Evolutionary conservation across 2,888 invertebrate genomes (phyloP).

Genomic region (Amiota mariae): DNA sequence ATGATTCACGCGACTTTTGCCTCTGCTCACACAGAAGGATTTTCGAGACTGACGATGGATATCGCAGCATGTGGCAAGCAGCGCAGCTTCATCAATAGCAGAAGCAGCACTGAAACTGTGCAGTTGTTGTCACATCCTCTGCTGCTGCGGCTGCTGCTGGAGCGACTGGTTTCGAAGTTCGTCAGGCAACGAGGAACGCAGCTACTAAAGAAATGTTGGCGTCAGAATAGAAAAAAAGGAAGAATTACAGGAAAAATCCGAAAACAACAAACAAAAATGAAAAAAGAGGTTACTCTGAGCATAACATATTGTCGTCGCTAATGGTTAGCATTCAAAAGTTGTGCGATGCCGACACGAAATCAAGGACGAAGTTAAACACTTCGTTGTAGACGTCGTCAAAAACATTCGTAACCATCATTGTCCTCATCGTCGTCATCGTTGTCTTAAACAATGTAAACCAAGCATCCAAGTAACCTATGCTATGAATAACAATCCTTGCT

Average conservation of each 20-base stretch:
- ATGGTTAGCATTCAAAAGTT: slow-evolving; percentile 40
- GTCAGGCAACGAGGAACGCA: not conserved
- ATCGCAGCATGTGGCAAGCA: slow-evolving; percentile 36
- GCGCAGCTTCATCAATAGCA: slow-evolving; percentile 36
- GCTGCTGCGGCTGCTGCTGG: slow-evolving; percentile 23
- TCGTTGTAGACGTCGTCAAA: slow-evolving; percentile 42
- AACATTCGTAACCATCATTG: slow-evolving; percentile 2
- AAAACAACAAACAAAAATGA: slow-evolving; percentile 24
- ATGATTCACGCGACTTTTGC: slow-evolving; percentile 44
- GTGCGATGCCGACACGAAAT: slow-evolving; percentile 43
- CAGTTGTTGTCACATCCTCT: not conserved
- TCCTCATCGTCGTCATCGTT: slow-evolving; percentile 17
- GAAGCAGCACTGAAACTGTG: slow-evolving; percentile 20
- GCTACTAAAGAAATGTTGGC: too few relatives aligned
- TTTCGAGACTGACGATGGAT: slow-evolving; percentile 61
- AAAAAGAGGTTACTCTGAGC: slow-evolving; percentile 33
- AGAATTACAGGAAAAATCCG: slow-evolving; percentile 5
- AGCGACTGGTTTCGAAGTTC: not conserved
- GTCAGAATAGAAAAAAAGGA: not conserved
- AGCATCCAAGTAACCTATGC: too few relatives aligned
- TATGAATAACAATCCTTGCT: too few relatives aligned
- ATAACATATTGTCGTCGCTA: slow-evolving; percentile 59
- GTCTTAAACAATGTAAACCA: not conserved
- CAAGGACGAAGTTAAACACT: slow-evolving; percentile 66
- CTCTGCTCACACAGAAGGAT: slow-evolving; percentile 65